A percentile compares a stretch with the other conserved stretches of the same genome.
Evolutionary conservation across 1,140 invertebrate species (phyloP).

Genomic region (Hylaeus anthracinus): DNA sequence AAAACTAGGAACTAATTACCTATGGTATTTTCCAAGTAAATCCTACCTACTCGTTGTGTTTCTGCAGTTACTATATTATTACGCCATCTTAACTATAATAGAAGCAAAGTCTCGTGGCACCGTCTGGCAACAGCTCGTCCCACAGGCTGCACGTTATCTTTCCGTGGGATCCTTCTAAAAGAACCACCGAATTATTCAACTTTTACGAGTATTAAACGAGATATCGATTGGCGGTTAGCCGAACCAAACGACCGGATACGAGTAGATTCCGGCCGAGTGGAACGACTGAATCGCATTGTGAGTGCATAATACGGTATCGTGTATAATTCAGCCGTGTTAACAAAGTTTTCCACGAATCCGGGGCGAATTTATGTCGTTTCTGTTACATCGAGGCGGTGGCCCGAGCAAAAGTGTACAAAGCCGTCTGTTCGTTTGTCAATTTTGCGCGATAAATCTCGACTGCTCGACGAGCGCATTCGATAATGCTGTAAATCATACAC

Average conservation of each 20-base stretch:
- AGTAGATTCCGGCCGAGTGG: slow-evolving; percentile 13
- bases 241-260: slow-evolving; percentile 63
- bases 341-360: slow-evolving; percentile 38
- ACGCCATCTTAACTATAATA: neutral
- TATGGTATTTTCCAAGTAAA: too few relatives aligned
- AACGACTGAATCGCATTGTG: slow-evolving; percentile 34
- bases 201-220: slow-evolving; percentile 67
- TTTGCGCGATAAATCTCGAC: slow-evolving; percentile 21
- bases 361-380: slow-evolving; percentile 28
- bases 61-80: neutral
- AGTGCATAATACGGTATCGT: slow-evolving; percentile 44
- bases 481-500: slow-evolving; percentile 34
- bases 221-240: slow-evolving; percentile 72
- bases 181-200: slow-evolving; percentile 64
- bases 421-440: slow-evolving; percentile 42
- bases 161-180: slow-evolving; percentile 3
- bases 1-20: too few relatives aligned
- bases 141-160: slow-evolving; percentile 12
- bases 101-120: neutral
- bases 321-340: slow-evolving; percentile 42
- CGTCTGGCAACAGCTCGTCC: neutral
- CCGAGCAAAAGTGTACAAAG: neutral
- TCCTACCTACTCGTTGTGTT: too few relatives aligned
- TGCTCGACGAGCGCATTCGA: neutral
- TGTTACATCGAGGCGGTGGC: neutral